Evolutionary conservation across 2,113 vertebrate genomes (phyloP), one percentile per base, ranked within the genome.

Genomic region (Ptilonorhynchus violaceus): DNA sequence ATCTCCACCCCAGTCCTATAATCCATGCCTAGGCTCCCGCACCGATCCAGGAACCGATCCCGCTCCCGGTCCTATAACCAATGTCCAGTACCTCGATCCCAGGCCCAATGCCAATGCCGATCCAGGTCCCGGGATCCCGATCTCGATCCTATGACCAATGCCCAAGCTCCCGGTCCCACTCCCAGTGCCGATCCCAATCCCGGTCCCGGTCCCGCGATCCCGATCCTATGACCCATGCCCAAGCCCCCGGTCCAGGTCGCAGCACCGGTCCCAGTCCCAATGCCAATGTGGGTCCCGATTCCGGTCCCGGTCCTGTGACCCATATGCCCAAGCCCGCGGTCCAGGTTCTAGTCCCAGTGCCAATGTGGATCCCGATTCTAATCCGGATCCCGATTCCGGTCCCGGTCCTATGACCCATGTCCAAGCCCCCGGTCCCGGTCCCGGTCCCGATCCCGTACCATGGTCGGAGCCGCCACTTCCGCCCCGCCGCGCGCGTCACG

Each of bases 171-270:
- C n/a, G 46, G 46, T 22, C 41, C 52, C 13, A 16, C 3, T 30
- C 52, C 27, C 28, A 17, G 11, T 3, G 25, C 35, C 42, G 27
- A 3, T 10, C 35, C 46, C n/a, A 4, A 1, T 30, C 19, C 56
- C n/a, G n/a, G 4, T 15, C 16, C 49, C 13, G 53, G 4, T 15
- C 16, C 49, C 13, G 53, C 5, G 33, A 17, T 64, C 60, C 31
- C n/a, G n/a, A 7, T 7, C 5, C 62, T 8, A 2, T 8, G 18
- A 3, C 12, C 35, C 21, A 4, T 25, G 44, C 1, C 56, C 35
- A 2, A 20, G 7, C 18, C 23, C 59, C 37, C 37, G 37, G 37
- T 39, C 37, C 37, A 39, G 37, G 37, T 39, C 37, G 37, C 37
- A 39, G 37, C 37, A 39, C 35, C 2, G 35, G 8, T 27, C 46